Conservation (phyloP, 2,113 vertebrate species). For the Cynopterus brachyotis region DNA sequence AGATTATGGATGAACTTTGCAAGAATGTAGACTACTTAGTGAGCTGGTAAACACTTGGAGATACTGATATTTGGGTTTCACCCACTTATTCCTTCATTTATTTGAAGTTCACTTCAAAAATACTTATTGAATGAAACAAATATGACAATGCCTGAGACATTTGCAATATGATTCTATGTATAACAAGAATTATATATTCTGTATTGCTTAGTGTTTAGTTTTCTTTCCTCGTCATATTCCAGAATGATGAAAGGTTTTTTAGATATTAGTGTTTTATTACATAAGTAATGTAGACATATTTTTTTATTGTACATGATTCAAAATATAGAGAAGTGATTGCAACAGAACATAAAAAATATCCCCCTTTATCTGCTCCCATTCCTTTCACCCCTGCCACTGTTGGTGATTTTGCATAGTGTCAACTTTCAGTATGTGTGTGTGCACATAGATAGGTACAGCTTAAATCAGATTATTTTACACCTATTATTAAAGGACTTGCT, state of each 20-base stretch:
- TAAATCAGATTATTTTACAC: neutral
- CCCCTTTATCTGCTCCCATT: neutral
- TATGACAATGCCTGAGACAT: neutral
- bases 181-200: neutral
- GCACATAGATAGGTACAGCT: neutral
- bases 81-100: neutral
- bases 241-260: neutral
- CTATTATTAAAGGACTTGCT: neutral
- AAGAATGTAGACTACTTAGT: neutral
- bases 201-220: neutral
- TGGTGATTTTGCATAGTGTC: neutral
- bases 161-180: neutral
- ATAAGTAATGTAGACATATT: neutral
- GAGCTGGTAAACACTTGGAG: neutral
- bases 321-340: neutral
- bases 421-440: neutral
- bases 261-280: neutral
- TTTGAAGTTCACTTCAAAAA: neutral
- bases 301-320: neutral
- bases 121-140: neutral
- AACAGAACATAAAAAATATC: neutral
- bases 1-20: neutral
- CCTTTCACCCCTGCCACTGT: neutral
- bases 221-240: neutral
- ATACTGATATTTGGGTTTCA: neutral